A percentile compares a stretch with the other conserved stretches of the same genome.
These are phyloP conservation scores for Engraulis encrasicolus DNA, from an alignment of 2,113 vertebrate genomes.

Conservation along the genomic window DNA sequence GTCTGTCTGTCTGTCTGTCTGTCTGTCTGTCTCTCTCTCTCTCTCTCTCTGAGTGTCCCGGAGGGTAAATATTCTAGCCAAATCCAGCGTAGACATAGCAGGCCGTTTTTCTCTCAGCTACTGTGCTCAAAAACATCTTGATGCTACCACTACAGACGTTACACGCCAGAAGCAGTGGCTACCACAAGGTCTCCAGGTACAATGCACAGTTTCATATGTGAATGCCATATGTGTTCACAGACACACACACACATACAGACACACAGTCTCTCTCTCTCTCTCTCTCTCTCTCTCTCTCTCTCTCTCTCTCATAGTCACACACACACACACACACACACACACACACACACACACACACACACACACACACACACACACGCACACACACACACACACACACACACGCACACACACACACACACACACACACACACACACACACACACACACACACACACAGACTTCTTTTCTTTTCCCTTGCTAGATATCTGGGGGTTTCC, in stretches of 20 bases:
- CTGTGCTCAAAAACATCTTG: not conserved
- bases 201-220: not conserved
- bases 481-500: not conserved
- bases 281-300: no score
- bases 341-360: no score
- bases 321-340: slow-evolving; percentile 25
- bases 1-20: no score
- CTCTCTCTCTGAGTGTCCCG: no score
- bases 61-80: not conserved
- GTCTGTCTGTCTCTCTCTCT: no score
- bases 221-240: not conserved
- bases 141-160: not conserved
- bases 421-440: not conserved
- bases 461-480: no score
- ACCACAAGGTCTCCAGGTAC: not conserved
- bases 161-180: not conserved
- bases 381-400: slow-evolving; percentile 34
- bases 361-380: not conserved
- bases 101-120: not conserved
- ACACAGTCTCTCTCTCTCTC: not conserved
- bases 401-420: not conserved
- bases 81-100: not conserved
- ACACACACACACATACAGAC: slow-evolving; percentile 24
- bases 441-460: not conserved
- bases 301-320: not conserved